Percentiles rank a stretch among this genome's conserved stretches.
Conservation (phyloP, 2,797 vertebrate genomes). For the Natrix natrix region DNA sequence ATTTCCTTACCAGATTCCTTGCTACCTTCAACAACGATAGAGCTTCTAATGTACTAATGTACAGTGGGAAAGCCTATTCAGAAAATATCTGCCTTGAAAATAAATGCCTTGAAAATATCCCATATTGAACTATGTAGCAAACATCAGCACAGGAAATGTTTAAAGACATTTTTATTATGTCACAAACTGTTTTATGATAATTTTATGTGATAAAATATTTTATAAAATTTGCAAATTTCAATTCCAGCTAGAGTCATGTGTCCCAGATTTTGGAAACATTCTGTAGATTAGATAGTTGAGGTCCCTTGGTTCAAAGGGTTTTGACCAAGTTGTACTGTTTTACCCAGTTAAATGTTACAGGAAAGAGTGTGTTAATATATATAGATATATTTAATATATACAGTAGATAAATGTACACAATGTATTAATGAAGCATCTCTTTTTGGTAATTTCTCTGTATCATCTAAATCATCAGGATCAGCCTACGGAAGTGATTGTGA, state of each 20-base stretch:
- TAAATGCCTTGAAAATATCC: too few species aligned
- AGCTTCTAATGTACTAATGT: too few species aligned
- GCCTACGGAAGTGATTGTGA: background rate
- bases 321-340: background rate
- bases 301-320: background rate
- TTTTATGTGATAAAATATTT: background rate
- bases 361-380: background rate
- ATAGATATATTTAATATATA: background rate
- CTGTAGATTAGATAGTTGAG: background rate
- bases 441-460: background rate
- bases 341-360: background rate
- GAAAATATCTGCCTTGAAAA: too few species aligned
- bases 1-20: too few species aligned
- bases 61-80: too few species aligned
- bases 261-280: background rate
- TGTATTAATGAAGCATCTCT: background rate
- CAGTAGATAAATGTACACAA: background rate
- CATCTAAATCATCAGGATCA: background rate
- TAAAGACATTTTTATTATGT: too few species aligned
- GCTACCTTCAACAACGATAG: too few species aligned
- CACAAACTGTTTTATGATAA: too few species aligned
- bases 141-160: too few species aligned
- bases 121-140: too few species aligned
- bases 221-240: background rate
- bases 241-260: background rate